Conservation (phyloP, 2,888 invertebrate species). For the Cephus nigrinus region DNA sequence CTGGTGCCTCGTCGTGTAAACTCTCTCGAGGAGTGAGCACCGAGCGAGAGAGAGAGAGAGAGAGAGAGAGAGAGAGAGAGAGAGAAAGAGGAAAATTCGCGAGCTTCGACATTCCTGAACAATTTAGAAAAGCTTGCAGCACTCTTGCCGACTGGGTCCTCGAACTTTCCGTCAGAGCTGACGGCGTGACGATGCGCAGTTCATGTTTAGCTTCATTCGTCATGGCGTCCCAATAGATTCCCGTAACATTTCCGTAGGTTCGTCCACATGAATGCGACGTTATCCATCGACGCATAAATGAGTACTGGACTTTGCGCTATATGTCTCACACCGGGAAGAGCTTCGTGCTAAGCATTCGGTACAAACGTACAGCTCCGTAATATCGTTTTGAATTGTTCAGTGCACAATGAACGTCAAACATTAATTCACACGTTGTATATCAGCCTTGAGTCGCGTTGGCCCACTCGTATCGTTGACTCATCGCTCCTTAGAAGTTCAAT, state of each 20-base stretch:
- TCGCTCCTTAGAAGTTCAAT: background rate
- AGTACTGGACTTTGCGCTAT: background rate
- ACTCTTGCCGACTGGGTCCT: background rate
- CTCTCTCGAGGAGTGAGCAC: background rate
- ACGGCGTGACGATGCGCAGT: background rate
- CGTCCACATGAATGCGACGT: background rate
- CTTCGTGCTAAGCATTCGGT: background rate
- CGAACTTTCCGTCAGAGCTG: background rate
- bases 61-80: slow-evolving; percentile 26
- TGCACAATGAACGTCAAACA: slow-evolving; percentile 30
- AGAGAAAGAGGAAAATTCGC: background rate
- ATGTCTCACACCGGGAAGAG: background rate
- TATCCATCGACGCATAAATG: background rate
- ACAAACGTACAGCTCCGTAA: background rate
- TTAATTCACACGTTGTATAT: slow-evolving; percentile 33
- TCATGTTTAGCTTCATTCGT: background rate
- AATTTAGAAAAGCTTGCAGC: background rate
- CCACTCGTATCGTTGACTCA: background rate
- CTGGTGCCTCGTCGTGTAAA: background rate
- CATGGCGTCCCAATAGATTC: background rate
- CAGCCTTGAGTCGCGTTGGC: slow-evolving; percentile 20
- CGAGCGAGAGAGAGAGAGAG: slow-evolving; percentile 23
- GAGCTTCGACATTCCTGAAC: background rate
- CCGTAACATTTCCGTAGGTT: background rate
- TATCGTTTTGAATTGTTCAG: slow-evolving; percentile 11